Evolutionary conservation across 2,888 invertebrate species (phyloP).

Genomic region (Morpho deidamia): DNA sequence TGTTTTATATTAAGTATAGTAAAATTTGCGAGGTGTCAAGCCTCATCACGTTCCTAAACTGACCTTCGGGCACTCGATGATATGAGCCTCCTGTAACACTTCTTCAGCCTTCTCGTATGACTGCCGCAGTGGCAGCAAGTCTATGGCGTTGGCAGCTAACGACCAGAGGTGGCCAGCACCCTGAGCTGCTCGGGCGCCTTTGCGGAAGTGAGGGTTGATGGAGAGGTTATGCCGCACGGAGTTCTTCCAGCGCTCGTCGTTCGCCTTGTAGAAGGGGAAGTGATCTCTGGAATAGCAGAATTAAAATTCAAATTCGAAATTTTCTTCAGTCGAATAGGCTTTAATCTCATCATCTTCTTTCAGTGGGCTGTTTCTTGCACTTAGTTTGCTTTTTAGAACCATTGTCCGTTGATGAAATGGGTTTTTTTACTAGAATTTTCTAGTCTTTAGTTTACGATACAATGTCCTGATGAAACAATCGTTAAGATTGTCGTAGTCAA

Average conservation of each 20-base stretch:
- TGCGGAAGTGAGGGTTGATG: constrained; percentile 93
- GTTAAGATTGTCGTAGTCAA: no score
- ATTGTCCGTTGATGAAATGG: no score
- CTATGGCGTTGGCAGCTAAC: constrained; percentile 81
- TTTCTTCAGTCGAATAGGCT: no score
- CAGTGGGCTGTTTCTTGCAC: no score
- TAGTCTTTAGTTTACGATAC: no score
- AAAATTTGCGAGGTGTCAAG: no score
- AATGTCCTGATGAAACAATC: no score
- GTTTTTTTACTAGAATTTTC: no score
- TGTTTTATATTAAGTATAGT: no score
- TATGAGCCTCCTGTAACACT: constrained; percentile 35
- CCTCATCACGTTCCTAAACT: neutral
- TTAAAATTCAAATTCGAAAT: no score
- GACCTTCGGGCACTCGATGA: constrained; percentile 65
- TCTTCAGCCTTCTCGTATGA: constrained; percentile 36
- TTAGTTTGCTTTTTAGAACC: no score
- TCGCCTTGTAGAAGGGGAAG: constrained; percentile 92
- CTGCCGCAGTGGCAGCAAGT: constrained; percentile 55
- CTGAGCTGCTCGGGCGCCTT: constrained; percentile 90
- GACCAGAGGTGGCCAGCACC: constrained; percentile 95
- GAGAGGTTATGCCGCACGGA: constrained; percentile 94
- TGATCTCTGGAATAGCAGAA: constrained; percentile 86
- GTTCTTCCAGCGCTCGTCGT: constrained; percentile 96
- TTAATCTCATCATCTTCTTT: no score